These are phyloP conservation scores for Macrobrachium nipponense DNA, from an alignment of 1,140 invertebrate genomes.

Conservation along the genomic window DNA sequence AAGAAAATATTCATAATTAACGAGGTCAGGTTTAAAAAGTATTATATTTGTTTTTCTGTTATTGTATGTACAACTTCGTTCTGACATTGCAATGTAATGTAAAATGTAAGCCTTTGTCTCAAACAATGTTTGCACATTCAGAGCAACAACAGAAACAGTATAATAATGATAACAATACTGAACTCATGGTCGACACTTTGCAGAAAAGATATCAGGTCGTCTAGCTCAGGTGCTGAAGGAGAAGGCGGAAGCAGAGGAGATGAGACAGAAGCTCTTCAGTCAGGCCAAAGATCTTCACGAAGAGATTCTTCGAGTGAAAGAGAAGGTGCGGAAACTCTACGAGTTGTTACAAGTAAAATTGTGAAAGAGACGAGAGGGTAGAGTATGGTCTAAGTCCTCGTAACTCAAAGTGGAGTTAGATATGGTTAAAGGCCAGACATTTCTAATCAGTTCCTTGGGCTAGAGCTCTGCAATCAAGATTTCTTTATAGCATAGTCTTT, in stretches of 20 bases:
- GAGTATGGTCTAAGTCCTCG: not conserved
- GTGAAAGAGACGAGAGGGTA: not conserved
- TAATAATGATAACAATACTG: no score
- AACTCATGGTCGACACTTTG: not conserved
- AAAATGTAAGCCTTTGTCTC: no score
- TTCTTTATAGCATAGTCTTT: no score
- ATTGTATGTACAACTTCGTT: no score
- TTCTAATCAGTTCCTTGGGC: not conserved
- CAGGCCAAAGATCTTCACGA: conserved; percentile 56
- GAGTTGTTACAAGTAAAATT: not conserved
- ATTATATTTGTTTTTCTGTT: no score
- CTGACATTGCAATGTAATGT: no score
- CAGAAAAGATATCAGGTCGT: conserved; percentile 26
- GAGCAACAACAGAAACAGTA: not conserved
- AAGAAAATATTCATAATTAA: no score
- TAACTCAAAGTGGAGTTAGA: not conserved
- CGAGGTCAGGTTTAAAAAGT: no score
- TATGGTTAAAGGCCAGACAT: not conserved
- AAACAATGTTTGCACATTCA: not conserved
- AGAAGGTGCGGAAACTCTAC: conserved; percentile 29
- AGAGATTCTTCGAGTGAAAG: conserved; percentile 31
- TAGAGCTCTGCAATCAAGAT: no score
- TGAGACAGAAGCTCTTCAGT: conserved; percentile 29
- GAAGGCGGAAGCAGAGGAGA: conserved; percentile 36
- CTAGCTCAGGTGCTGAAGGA: conserved; percentile 39